These are phyloP conservation scores for Acarapis woodi DNA, from an alignment of 1,140 invertebrate genomes.

Conservation along the genomic window DNA sequence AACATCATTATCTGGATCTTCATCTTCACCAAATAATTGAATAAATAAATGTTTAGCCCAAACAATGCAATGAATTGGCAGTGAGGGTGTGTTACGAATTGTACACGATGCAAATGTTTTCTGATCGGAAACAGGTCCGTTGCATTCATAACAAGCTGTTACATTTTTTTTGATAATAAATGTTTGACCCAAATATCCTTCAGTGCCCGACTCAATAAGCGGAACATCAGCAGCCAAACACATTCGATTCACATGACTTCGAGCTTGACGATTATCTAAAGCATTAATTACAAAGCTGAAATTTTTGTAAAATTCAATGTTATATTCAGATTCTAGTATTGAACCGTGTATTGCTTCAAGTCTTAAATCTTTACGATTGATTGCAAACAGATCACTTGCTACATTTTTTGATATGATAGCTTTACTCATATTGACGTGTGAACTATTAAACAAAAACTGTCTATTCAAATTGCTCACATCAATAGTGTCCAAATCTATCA, in stretches of 20 bases:
- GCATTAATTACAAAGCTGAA: slow-evolving; percentile 88
- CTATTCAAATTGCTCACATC: slow-evolving; percentile 97
- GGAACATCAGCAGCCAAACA: slow-evolving; percentile 79
- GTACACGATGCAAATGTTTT: slow-evolving; percentile 92
- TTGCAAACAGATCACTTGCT: slow-evolving; percentile 2
- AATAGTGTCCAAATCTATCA: slow-evolving; percentile 96
- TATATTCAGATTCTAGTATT: slow-evolving; percentile 42
- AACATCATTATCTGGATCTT: slow-evolving; percentile 83
- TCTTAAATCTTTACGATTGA: background rate
- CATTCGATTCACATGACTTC: slow-evolving; percentile 97
- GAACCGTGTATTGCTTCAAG: slow-evolving; percentile 8
- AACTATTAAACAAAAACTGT: slow-evolving; percentile 87
- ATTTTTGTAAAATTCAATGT: slow-evolving; percentile 62
- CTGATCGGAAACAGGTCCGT: slow-evolving; percentile 47
- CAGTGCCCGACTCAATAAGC: slow-evolving; percentile 81
- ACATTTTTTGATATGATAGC: slow-evolving; percentile 25
- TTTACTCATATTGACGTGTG: slow-evolving; percentile 94
- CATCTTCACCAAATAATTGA: slow-evolving; percentile 91
- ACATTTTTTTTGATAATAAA: slow-evolving; percentile 25
- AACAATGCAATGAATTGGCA: slow-evolving; percentile 95
- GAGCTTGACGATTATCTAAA: slow-evolving; percentile 75
- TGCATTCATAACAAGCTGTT: slow-evolving; percentile 91
- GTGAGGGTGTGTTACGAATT: slow-evolving; percentile 95
- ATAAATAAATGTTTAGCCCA: slow-evolving; percentile 88
- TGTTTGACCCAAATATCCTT: slow-evolving; percentile 79